Evolutionary conservation across 2,888 invertebrate species (phyloP).

Genomic region (Heteromurus nitidus): DNA sequence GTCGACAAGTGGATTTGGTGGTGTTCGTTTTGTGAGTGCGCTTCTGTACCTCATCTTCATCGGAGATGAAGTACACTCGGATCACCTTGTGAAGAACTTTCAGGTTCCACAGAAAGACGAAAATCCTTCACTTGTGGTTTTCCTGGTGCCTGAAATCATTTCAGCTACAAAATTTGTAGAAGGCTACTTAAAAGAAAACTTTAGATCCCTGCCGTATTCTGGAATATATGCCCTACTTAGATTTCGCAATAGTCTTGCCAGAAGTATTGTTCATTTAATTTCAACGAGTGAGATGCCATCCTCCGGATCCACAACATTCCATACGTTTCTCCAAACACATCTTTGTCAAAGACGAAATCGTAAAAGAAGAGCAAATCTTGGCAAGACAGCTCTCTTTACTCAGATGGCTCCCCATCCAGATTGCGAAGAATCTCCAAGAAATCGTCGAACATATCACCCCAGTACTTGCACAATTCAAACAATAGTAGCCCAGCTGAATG

Average conservation of each 20-base stretch:
- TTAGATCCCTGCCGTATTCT: slow-evolving; percentile 12
- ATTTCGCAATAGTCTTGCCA: not conserved
- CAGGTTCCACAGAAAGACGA: slow-evolving; percentile 1
- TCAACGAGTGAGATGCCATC: too few relatives aligned
- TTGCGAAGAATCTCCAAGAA: slow-evolving; percentile 8
- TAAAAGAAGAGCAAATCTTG: too few relatives aligned
- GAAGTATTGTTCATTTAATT: too few relatives aligned
- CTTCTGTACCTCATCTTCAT: slow-evolving; percentile 1
- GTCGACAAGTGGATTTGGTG: not conserved
- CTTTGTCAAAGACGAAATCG: not conserved
- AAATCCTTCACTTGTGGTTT: slow-evolving; percentile 1
- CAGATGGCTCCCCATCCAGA: slow-evolving; percentile 5
- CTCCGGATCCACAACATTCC: not conserved
- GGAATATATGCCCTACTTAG: not conserved
- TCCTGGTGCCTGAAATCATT: not conserved
- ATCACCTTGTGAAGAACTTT: not conserved
- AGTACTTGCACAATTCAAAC: slow-evolving; percentile 18
- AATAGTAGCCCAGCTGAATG: slow-evolving; percentile 2
- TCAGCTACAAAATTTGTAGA: not conserved
- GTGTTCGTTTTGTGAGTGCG: not conserved
- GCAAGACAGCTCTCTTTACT: not conserved
- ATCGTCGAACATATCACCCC: slow-evolving; percentile 7
- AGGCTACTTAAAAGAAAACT: not conserved
- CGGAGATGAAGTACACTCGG: not conserved
- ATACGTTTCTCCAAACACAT: not conserved